Evolutionary conservation across 2,797 vertebrate species (phyloP).

Genomic region (Lacerta agilis): DNA sequence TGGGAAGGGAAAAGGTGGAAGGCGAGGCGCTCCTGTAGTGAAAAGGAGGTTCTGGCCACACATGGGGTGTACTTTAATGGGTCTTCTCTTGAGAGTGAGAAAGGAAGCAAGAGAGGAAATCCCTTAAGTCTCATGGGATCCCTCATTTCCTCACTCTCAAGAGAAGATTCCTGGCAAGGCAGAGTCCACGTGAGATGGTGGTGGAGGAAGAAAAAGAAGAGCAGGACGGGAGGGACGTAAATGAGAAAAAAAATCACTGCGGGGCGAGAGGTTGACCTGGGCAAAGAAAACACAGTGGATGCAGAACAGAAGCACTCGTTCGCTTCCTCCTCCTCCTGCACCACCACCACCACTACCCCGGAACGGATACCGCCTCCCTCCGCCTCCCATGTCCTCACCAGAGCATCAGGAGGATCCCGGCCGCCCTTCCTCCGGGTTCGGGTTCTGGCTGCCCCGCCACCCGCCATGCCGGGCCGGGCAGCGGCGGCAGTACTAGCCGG

Average conservation of each 20-base stretch:
- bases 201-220: background rate
- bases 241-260: background rate
- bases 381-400: background rate
- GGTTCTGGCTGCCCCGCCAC: conserved; percentile 15
- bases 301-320: too few species aligned
- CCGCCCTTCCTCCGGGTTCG: conserved; percentile 7
- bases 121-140: background rate
- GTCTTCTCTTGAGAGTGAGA: background rate
- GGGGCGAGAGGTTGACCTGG: background rate
- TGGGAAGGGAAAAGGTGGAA: background rate
- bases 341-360: background rate
- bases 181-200: background rate
- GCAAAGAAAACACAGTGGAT: too few species aligned
- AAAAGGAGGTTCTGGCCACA: background rate
- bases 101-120: too few species aligned
- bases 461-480: conserved; percentile 41
- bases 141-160: too few species aligned
- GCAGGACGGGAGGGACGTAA: background rate
- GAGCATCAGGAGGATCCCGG: background rate
- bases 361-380: background rate
- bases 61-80: background rate
- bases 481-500: background rate
- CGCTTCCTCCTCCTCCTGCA: background rate
- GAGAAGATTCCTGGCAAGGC: background rate
- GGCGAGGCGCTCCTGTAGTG: background rate